Evolutionary conservation across 2,888 invertebrate species (phyloP), one percentile per base, ranked within the genome.

Genomic region (Drosophila anomelani): DNA sequence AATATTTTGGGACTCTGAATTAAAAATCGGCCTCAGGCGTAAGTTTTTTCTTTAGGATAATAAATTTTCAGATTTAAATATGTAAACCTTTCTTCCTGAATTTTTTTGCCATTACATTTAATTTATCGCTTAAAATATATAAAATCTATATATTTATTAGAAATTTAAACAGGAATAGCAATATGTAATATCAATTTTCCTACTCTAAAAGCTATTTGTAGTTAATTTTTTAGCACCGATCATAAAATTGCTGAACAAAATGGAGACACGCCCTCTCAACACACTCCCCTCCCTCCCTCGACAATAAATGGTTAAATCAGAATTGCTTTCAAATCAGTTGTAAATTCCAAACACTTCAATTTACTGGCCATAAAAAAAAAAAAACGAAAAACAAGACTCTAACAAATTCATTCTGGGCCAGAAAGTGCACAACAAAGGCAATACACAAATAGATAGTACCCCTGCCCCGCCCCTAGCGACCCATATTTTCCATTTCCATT

Each of bases 281-380:
- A 26, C 17, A 23, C 20, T 51, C 9, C 34, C 34, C 20, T 34
- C 15, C 20, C 34, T 9, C 6, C 15, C 20, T 5, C 9, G 5
- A 15, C n/a, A 23, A 44, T 15, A 44, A 54, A 44, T 23, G 34
- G 12, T 39, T 34, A 36, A 32, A 44, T 51, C 43, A n/a, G 43
- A 70, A 69, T 49, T 36, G 55, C 55, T 47, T 55, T 55, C 39
- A 67, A 68, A 67, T 68, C 69, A 36, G 55, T 75, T 83, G 73
- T 63, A 44, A 20, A 76, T 44, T 41, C 23, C 61, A 32, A 56
- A 57, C 57, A 69, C 56, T 73, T 64, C 36, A 80, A 80, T 85
- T 85, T 78, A 85, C 75, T 74, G 83, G 36, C 44, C 80, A 68
- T 81, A 66, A 81, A 85, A 46, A 3, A 66, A 81, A 85, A 46